Evolutionary conservation across 2,888 invertebrate genomes (phyloP), one percentile per base, ranked within the genome.

Genomic region (Tholera decimalis): DNA sequence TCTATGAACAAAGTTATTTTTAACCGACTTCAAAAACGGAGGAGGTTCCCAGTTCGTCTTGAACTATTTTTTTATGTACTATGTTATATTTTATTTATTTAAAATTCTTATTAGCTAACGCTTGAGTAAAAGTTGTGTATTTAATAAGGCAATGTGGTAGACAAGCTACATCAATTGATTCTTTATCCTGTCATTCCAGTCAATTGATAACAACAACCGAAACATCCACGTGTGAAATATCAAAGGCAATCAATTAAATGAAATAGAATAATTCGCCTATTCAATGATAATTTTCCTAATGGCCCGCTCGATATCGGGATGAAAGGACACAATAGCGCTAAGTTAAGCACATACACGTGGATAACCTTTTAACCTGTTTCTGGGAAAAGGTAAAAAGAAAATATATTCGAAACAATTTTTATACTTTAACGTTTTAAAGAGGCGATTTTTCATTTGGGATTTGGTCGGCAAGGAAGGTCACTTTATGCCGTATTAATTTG

Each of bases 301-400:
- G n/a, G 7, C 5, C 2, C 13, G 7, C 24, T 43, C 37, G 41
- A 58, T 15, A 26, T 1, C 3, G 24, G 30, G 9, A 24, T 46
- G 28, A 9, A 49, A 46, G 13, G 22, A 5, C 37, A 39, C 2
- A 26, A 26, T 15, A 22, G 8, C n/a, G 35, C 3, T 5, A 35
- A 35, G 22, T 49, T 66, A 57, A 66, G 22, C 37, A 30, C 37
- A 44, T 58, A 67, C 68, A 67, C 68, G 68, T 67, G 66, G 13
- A 35, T 11, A 15, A 43, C 7, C 9, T 44, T 58, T 58, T 24
- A 1, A 24, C 2, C 7, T 9, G 7, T 15, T n/a, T 13, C n/a
- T 18, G 1, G 13, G 11, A 22, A 35, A 65, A 35, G 13, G 0
- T 26, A 9, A n/a, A 24, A 4, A 1, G 8, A 18, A 24, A 37